These are phyloP conservation scores for Argyresthia goedartella DNA, from an alignment of 2,888 invertebrate species.

Conservation along the genomic window DNA sequence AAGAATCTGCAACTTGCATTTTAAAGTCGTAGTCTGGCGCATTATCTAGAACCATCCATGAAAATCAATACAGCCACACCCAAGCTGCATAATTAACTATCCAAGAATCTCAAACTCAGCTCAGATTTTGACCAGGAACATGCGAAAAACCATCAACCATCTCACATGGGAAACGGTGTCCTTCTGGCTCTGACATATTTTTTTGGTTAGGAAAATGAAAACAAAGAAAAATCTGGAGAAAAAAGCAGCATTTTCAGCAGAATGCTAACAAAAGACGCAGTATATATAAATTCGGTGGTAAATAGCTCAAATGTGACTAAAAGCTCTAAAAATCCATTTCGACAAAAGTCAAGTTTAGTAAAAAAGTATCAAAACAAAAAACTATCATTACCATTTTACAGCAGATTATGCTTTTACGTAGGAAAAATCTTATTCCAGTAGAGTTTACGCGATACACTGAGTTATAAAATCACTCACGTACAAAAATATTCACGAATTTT, in stretches of 20 bases:
- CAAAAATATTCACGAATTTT: slow-evolving; percentile 26
- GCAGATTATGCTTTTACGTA: slow-evolving; percentile 25
- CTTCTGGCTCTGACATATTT: slow-evolving; percentile 48
- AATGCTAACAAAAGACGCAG: slow-evolving; percentile 6
- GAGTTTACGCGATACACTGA: not conserved
- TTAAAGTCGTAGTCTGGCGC: slow-evolving; percentile 47
- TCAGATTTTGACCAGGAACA: slow-evolving; percentile 33
- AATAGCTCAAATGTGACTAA: slow-evolving; percentile 17
- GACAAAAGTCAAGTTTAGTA: slow-evolving; percentile 51
- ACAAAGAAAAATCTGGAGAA: slow-evolving; percentile 56
- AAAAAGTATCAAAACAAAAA: slow-evolving; percentile 73
- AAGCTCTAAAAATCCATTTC: slow-evolving; percentile 37
- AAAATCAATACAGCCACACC: slow-evolving; percentile 73
- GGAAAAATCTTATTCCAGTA: not conserved
- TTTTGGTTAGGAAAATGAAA: slow-evolving; percentile 66
- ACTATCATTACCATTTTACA: slow-evolving; percentile 69
- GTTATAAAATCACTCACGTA: slow-evolving; percentile 1
- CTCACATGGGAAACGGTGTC: slow-evolving; percentile 55
- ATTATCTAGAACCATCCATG: slow-evolving; percentile 65
- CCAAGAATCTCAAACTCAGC: slow-evolving; percentile 28
- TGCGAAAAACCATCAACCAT: slow-evolving; percentile 17
- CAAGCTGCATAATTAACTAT: slow-evolving; percentile 63
- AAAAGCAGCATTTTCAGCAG: slow-evolving; percentile 26
- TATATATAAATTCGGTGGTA: slow-evolving; percentile 10
- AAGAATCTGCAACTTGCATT: too few species aligned